Conservation (phyloP, 2,797 vertebrate genomes). For the Eospalax fontanierii region DNA sequence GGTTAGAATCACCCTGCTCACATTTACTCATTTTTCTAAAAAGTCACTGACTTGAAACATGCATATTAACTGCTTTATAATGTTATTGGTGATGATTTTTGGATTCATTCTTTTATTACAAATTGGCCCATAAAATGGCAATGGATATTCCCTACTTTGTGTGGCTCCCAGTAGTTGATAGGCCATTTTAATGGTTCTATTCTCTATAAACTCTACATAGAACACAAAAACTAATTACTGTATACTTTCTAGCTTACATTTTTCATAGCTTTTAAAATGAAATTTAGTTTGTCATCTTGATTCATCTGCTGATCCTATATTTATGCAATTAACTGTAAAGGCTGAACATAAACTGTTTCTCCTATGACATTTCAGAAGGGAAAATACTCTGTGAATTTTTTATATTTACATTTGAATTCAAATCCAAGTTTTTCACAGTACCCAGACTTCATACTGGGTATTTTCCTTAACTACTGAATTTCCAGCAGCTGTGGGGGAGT, state of each 20-base stretch:
- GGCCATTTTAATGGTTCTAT: neutral
- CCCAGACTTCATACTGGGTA: constrained; percentile 47
- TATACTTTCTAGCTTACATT: neutral
- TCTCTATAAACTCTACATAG: neutral
- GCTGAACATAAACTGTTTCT: constrained; percentile 17
- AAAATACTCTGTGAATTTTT: constrained; percentile 42
- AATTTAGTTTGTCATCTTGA: constrained; percentile 54
- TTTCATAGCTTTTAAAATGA: constrained; percentile 29
- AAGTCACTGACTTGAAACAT: constrained; percentile 24
- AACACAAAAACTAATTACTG: neutral
- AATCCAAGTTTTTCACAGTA: neutral
- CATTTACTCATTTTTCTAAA: neutral
- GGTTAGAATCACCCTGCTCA: neutral
- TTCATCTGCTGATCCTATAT: constrained; percentile 53
- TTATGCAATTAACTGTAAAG: constrained; percentile 45
- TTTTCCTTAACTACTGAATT: constrained; percentile 58
- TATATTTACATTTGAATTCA: constrained; percentile 71
- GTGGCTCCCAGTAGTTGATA: neutral
- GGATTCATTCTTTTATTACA: constrained; percentile 5
- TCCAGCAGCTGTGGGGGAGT: constrained; percentile 40
- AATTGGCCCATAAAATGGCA: neutral
- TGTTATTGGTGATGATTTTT: constrained; percentile 49
- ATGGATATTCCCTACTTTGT: neutral
- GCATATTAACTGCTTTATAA: neutral
- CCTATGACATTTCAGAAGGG: constrained; percentile 38